phyloP scores from a whole-genome alignment of 1,140 invertebrate species.

The Drosophila tropicalis region DNA sequence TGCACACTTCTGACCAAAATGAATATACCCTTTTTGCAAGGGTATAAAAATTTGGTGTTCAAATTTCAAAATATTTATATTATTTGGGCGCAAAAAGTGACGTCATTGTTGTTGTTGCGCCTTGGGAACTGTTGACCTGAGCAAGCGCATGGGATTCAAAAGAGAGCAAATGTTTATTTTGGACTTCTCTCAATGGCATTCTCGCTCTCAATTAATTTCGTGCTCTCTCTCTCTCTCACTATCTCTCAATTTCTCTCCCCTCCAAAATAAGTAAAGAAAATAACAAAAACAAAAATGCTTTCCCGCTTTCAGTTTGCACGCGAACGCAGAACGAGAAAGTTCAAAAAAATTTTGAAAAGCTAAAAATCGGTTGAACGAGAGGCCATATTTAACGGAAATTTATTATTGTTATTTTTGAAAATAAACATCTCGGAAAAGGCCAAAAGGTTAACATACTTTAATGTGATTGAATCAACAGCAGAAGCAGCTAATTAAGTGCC shows the following conservation, averaged over 20 bases:
- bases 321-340: conserved; percentile 66
- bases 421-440: conserved; percentile 46
- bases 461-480: conserved; percentile 14
- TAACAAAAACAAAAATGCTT: conserved; percentile 52
- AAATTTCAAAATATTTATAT: neutral
- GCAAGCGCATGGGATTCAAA: conserved; percentile 5
- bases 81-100: conserved; percentile 2
- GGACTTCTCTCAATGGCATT: neutral
- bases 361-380: conserved; percentile 31
- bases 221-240: conserved; percentile 7
- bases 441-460: conserved; percentile 68
- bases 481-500: conserved; percentile 18
- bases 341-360: conserved; percentile 34
- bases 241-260: conserved; percentile 16
- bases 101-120: conserved; percentile 6
- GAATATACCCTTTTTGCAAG: too few relatives aligned
- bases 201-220: neutral
- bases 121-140: conserved; percentile 1
- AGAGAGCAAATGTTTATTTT: neutral
- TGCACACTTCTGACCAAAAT: too few relatives aligned
- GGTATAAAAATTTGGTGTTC: neutral
- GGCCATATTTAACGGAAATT: conserved; percentile 33
- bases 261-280: conserved; percentile 25
- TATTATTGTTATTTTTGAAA: conserved; percentile 42
- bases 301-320: conserved; percentile 67